phyloP scores from a whole-genome alignment of 2,888 invertebrate species.

The Mythimna impura region DNA sequence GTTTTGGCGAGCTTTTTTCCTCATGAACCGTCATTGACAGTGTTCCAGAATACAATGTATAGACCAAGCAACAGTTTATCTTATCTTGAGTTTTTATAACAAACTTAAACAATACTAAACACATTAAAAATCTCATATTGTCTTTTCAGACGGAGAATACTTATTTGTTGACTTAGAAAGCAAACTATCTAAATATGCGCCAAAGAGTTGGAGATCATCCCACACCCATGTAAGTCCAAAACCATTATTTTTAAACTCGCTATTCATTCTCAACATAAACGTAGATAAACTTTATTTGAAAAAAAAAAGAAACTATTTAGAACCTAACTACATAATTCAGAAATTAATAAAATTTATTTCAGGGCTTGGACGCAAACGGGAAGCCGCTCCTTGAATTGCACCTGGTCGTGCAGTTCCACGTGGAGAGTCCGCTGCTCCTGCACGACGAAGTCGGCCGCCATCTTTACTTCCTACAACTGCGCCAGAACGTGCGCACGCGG shows the following conservation, averaged over 20 bases:
- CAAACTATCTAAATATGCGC: constrained; percentile 98
- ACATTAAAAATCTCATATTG: constrained; percentile 48
- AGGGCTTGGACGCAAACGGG: constrained; percentile 97
- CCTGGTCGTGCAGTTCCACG: constrained; percentile 98
- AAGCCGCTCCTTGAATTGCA: constrained; percentile 96
- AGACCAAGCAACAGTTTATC: constrained; percentile 2
- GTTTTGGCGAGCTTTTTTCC: no score
- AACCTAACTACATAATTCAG: background rate
- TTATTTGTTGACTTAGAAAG: constrained; percentile 98
- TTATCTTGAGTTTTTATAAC: background rate
- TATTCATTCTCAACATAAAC: background rate
- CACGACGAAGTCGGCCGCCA: constrained; percentile 97
- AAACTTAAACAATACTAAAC: background rate
- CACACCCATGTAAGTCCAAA: constrained; percentile 95
- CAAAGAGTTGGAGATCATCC: constrained; percentile 98
- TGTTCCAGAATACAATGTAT: background rate
- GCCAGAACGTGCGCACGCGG: constrained; percentile 95
- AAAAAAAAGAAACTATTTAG: no score
- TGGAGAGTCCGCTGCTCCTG: constrained; percentile 96
- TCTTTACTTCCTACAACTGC: constrained; percentile 98
- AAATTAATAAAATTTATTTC: constrained; percentile 60
- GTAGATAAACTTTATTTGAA: no score
- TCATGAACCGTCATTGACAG: no score
- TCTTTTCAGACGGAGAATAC: constrained; percentile 97
- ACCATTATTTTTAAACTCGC: background rate